A percentile compares a stretch with the other conserved stretches of the same genome.
phyloP scores from a whole-genome alignment of 2,113 vertebrate genomes.

The Otis tarda region DNA sequence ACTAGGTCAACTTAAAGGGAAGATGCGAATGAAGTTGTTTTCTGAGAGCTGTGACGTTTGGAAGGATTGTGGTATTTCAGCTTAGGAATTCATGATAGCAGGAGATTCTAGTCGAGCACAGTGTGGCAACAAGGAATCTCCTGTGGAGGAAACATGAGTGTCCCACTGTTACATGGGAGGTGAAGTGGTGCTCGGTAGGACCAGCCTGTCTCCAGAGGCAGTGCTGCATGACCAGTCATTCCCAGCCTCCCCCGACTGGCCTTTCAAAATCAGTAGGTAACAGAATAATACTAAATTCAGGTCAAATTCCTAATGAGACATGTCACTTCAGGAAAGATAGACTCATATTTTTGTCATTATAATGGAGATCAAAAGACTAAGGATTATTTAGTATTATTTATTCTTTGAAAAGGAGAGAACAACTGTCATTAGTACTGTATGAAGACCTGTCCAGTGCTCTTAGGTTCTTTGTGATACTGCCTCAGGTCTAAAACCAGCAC shows the following conservation, averaged over 20 bases:
- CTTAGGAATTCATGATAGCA: not conserved
- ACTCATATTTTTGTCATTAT: not conserved
- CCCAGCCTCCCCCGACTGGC: not conserved
- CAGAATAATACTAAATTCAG: not conserved
- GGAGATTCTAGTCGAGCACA: not conserved
- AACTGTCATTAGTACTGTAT: not conserved
- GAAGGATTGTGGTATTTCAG: not conserved
- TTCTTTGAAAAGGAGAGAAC: not conserved
- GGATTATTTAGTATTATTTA: not conserved
- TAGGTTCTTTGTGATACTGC: not conserved
- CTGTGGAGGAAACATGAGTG: not conserved
- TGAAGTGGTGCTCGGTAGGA: rapidly evolving
- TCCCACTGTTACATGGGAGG: not conserved
- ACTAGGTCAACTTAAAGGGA: slow-evolving; percentile 21
- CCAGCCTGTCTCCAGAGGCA: not conserved
- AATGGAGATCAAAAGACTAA: not conserved
- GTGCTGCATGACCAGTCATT: rapidly evolving
- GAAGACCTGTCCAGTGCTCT: not conserved
- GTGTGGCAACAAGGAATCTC: not conserved
- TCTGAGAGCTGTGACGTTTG: not conserved
- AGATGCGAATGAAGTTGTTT: slow-evolving; percentile 44
- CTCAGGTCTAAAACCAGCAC: not conserved
- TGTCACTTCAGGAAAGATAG: not conserved
- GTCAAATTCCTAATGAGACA: not conserved
- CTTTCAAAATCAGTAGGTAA: not conserved